Evolutionary conservation across 2,113 vertebrate species (phyloP).

Genomic region (Corythoichthys intestinalis): DNA sequence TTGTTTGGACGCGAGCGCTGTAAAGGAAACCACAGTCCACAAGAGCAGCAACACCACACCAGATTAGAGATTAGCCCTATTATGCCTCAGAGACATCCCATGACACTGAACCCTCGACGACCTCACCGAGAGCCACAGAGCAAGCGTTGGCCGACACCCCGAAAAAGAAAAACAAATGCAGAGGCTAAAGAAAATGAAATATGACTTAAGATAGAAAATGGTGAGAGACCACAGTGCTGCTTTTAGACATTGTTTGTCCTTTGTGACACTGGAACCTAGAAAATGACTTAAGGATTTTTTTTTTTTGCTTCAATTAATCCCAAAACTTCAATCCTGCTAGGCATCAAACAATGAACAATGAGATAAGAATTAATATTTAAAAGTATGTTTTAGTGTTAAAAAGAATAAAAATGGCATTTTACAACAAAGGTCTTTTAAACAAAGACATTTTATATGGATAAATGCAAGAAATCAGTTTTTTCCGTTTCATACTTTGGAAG

Average conservation of each 20-base stretch:
- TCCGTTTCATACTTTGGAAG: too few relatives aligned
- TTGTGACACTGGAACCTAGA: neutral
- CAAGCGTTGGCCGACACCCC: neutral
- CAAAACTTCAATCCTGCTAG: too few relatives aligned
- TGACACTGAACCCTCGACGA: conserved; percentile 13
- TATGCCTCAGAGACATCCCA: neutral
- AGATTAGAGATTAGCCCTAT: neutral
- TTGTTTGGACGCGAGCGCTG: conserved; percentile 18
- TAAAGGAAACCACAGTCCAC: conserved; percentile 7
- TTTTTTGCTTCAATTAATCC: too few relatives aligned
- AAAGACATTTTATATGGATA: too few relatives aligned
- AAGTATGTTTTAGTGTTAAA: too few relatives aligned
- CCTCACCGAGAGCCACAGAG: neutral
- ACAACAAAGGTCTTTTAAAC: too few relatives aligned
- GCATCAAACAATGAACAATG: too few relatives aligned
- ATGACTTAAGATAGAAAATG: neutral
- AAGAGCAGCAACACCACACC: conserved; percentile 3
- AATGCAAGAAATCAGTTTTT: too few relatives aligned
- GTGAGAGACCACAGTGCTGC: too few relatives aligned
- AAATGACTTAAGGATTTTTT: neutral
- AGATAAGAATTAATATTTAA: too few relatives aligned
- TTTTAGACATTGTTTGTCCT: neutral
- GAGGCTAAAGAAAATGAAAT: neutral
- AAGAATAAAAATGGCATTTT: too few relatives aligned
- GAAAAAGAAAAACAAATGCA: neutral